A percentile compares a stretch with the other conserved stretches of the same genome.
These are phyloP conservation scores for Paedocypris sp. DNA, from an alignment of 2,113 vertebrate genomes.

Conservation along the genomic window DNA sequence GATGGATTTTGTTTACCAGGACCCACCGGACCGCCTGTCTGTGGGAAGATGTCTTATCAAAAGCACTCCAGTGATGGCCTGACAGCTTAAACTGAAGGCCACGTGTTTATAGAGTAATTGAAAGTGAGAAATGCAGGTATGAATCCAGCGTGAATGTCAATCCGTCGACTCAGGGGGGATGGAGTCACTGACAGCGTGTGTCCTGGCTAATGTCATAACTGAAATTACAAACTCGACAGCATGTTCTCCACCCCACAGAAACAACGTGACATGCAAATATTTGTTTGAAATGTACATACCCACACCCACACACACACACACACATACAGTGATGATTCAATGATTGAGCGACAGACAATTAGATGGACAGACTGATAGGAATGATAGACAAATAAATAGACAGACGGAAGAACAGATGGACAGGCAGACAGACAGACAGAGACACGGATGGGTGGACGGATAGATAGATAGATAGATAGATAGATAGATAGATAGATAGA, in stretches of 20 bases:
- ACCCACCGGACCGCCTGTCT: conserved; percentile 18
- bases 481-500: no score
- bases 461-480: no score
- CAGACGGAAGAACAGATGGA: no score
- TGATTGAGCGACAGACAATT: no score
- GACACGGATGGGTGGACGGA: no score
- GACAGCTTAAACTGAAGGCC: conserved; percentile 39
- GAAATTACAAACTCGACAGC: conserved; percentile 52
- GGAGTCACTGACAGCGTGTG: conserved; percentile 36
- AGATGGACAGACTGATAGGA: no score
- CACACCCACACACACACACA: no score
- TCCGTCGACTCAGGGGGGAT: conserved; percentile 28
- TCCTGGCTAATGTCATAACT: conserved; percentile 40
- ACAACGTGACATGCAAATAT: not conserved
- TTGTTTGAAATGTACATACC: no score
- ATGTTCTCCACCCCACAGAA: conserved; percentile 25
- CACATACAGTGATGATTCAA: no score
- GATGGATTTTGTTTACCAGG: conserved; percentile 15
- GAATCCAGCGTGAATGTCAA: conserved; percentile 47
- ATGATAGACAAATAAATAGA: no score
- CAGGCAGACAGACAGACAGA: no score
- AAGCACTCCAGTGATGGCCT: conserved; percentile 25
- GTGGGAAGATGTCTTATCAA: conserved; percentile 38
- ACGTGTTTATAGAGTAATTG: conserved; percentile 42
- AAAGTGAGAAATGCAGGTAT: conserved; percentile 39